Conservation (phyloP, 1,140 invertebrate genomes). For the Drosophila navojoa region DNA sequence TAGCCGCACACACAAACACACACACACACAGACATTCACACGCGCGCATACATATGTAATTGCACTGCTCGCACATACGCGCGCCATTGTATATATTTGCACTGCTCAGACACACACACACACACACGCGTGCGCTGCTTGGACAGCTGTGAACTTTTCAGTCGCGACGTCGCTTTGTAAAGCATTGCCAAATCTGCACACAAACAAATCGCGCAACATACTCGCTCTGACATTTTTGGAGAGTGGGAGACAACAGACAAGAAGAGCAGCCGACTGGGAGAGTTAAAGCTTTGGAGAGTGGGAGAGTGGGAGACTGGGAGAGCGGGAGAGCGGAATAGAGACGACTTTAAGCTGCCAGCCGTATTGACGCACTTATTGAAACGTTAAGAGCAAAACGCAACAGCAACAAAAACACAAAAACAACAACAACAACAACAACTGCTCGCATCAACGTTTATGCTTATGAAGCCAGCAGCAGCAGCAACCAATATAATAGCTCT, state of each 20-base stretch:
- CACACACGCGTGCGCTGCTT: neutral
- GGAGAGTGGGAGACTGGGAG: neutral
- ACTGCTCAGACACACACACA: neutral
- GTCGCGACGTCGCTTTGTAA: slow-evolving; percentile 28
- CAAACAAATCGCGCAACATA: slow-evolving; percentile 70
- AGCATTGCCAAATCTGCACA: slow-evolving; percentile 49
- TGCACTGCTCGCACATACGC: neutral
- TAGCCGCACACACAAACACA: slow-evolving; percentile 35
- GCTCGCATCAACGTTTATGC: slow-evolving; percentile 37
- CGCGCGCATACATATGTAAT: neutral
- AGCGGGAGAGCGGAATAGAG: neutral
- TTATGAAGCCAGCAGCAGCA: slow-evolving; percentile 32
- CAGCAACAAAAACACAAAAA: slow-evolving; percentile 2
- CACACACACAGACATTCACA: slow-evolving; percentile 8
- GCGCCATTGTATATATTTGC: neutral
- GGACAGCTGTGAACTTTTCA: slow-evolving; percentile 23
- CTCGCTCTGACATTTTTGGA: slow-evolving; percentile 46
- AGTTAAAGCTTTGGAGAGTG: neutral
- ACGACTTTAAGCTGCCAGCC: slow-evolving; percentile 42
- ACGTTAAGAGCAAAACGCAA: slow-evolving; percentile 44
- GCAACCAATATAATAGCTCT: slow-evolving; percentile 15
- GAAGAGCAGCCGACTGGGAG: neutral
- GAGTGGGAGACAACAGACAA: slow-evolving; percentile 1
- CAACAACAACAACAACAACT: slow-evolving; percentile 10
- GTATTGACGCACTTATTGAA: slow-evolving; percentile 60